These are phyloP conservation scores for Syrista parreyssii DNA, from an alignment of 2,888 invertebrate genomes.

Conservation along the genomic window DNA sequence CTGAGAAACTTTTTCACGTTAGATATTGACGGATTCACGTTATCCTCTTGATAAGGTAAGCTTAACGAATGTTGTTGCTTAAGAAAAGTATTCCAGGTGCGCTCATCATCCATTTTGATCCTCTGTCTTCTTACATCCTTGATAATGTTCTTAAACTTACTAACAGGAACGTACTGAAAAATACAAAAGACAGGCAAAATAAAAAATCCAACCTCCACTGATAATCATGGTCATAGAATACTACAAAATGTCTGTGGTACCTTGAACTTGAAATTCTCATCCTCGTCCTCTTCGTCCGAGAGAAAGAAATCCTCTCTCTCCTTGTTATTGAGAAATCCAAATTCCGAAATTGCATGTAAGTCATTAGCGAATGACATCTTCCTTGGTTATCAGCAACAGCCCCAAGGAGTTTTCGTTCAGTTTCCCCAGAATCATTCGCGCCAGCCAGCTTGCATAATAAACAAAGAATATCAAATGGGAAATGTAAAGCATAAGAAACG, in stretches of 20 bases:
- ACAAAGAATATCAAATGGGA: slow-evolving; percentile 2
- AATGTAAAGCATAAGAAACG: background rate
- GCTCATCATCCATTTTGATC: slow-evolving; percentile 49
- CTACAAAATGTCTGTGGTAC: slow-evolving; percentile 60
- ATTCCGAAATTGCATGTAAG: slow-evolving; percentile 23
- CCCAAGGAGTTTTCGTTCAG: background rate
- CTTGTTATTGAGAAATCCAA: slow-evolving; percentile 34
- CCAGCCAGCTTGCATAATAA: background rate
- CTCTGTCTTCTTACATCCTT: slow-evolving; percentile 53
- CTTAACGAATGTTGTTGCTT: slow-evolving; percentile 36
- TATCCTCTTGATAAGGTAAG: slow-evolving; percentile 17
- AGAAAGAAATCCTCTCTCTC: slow-evolving; percentile 38
- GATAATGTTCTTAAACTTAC: slow-evolving; percentile 53
- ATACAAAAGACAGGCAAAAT: background rate
- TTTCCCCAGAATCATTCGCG: background rate
- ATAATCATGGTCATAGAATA: background rate
- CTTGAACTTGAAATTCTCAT: slow-evolving; percentile 73
- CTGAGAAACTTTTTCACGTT: slow-evolving; percentile 23
- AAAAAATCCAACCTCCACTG: background rate
- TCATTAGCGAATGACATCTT: slow-evolving; percentile 32
- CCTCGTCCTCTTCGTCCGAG: slow-evolving; percentile 66
- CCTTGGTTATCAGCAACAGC: slow-evolving; percentile 14
- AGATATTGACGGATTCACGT: slow-evolving; percentile 22
- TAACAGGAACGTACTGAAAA: slow-evolving; percentile 54
- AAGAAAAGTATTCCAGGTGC: slow-evolving; percentile 48